These are phyloP conservation scores for Gymnothorax javanicus DNA, from an alignment of 2,797 vertebrate species.

Conservation along the genomic window DNA sequence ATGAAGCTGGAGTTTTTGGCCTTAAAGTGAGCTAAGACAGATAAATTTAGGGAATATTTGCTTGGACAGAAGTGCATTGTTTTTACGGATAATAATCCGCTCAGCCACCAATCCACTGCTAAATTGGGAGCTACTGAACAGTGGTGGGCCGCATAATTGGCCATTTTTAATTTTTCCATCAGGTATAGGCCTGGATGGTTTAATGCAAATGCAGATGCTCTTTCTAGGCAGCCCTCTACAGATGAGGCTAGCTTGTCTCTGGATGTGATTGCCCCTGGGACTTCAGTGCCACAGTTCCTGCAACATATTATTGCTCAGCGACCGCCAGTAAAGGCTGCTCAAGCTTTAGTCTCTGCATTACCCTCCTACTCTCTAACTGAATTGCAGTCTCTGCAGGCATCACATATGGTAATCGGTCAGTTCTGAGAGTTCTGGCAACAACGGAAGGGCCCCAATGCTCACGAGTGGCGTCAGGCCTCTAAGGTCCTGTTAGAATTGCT, in stretches of 20 bases:
- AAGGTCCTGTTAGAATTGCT: not conserved
- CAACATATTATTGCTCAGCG: no score
- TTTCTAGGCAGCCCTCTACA: not conserved
- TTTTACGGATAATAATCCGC: conserved; percentile 12
- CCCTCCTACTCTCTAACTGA: no score
- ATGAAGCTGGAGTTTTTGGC: conserved; percentile 9
- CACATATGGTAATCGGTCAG: no score
- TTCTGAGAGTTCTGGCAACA: no score
- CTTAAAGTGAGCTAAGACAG: not conserved
- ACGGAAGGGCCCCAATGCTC: no score
- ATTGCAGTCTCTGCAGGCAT: not conserved
- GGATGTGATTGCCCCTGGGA: no score
- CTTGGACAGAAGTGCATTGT: conserved; percentile 10
- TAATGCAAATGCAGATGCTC: conserved; percentile 15
- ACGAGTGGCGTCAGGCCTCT: not conserved
- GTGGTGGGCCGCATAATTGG: not conserved
- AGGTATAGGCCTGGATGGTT: not conserved
- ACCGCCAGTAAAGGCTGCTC: no score
- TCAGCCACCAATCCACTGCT: not conserved
- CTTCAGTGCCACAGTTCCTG: no score
- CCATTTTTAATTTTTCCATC: conserved; percentile 3
- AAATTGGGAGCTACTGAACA: conserved; percentile 1
- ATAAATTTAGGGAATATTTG: conserved; percentile 18
- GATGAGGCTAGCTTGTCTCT: no score
- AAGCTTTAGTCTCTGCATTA: no score